These are phyloP conservation scores for Todus mexicanus DNA, from an alignment of 2,797 vertebrate genomes.

Conservation along the genomic window DNA sequence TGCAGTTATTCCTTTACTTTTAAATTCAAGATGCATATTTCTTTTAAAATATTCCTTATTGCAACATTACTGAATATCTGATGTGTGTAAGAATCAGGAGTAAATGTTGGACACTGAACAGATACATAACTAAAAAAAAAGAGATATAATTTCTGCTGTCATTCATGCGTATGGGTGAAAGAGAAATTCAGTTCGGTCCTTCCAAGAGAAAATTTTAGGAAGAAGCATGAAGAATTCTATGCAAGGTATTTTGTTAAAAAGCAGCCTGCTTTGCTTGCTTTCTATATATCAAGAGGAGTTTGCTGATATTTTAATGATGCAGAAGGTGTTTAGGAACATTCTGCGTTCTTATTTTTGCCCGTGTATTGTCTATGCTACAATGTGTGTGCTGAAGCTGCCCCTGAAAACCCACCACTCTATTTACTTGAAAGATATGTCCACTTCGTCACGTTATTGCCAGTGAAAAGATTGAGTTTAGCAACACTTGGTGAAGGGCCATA, in stretches of 20 bases:
- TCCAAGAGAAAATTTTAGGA: neutral
- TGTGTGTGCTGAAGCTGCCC: neutral
- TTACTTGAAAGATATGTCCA: neutral
- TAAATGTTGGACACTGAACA: neutral
- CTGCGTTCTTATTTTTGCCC: neutral
- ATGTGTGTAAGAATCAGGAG: neutral
- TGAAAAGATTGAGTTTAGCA: neutral
- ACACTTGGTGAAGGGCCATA: neutral
- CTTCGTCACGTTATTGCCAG: neutral
- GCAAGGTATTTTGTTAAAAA: neutral
- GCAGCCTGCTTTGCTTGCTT: neutral
- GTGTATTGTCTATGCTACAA: neutral
- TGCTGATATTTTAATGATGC: neutral
- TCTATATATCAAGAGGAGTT: neutral
- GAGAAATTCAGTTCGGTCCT: neutral
- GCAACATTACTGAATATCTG: neutral
- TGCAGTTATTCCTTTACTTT: slow-evolving; percentile 4
- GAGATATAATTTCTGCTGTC: neutral
- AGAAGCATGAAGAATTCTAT: neutral
- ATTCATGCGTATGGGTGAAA: neutral
- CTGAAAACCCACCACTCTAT: rapidly evolving
- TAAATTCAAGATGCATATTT: neutral
- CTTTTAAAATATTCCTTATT: neutral
- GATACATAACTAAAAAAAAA: neutral
- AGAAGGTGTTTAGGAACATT: neutral